phyloP scores from a whole-genome alignment of 2,113 vertebrate species.

The Channa maculata region DNA sequence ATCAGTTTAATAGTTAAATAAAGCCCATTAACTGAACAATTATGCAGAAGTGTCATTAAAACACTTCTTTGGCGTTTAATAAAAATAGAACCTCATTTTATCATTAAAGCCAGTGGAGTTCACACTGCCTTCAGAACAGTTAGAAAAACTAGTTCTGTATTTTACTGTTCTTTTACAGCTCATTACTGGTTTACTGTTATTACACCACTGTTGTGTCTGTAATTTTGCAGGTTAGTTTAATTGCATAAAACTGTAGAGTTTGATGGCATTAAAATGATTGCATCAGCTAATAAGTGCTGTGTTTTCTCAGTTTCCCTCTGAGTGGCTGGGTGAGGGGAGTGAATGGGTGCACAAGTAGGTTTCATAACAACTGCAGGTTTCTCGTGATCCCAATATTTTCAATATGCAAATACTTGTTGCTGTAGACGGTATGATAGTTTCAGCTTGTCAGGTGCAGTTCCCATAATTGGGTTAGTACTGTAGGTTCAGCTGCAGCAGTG shows the following conservation, averaged over 20 bases:
- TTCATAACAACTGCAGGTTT: constrained; percentile 32
- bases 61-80: too few relatives aligned
- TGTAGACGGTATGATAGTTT: constrained; percentile 1
- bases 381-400: neutral
- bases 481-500: too few relatives aligned
- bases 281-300: neutral
- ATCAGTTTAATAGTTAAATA: too few relatives aligned
- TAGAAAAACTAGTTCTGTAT: too few relatives aligned
- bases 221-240: neutral
- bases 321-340: neutral
- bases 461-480: too few relatives aligned
- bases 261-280: neutral
- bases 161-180: neutral
- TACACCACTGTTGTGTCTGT: neutral
- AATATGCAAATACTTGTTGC: constrained; percentile 13
- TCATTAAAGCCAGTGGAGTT: too few relatives aligned
- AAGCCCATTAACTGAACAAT: too few relatives aligned
- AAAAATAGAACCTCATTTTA: too few relatives aligned
- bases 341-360: constrained; percentile 25
- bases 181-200: neutral
- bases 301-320: constrained; percentile 20
- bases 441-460: too few relatives aligned
- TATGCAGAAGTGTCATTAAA: too few relatives aligned
- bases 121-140: too few relatives aligned
- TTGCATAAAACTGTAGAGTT: neutral